A percentile compares a stretch with the other conserved stretches of the same genome.
Evolutionary conservation across 2,888 invertebrate genomes (phyloP).

Genomic region (Euphydryas editha): DNA sequence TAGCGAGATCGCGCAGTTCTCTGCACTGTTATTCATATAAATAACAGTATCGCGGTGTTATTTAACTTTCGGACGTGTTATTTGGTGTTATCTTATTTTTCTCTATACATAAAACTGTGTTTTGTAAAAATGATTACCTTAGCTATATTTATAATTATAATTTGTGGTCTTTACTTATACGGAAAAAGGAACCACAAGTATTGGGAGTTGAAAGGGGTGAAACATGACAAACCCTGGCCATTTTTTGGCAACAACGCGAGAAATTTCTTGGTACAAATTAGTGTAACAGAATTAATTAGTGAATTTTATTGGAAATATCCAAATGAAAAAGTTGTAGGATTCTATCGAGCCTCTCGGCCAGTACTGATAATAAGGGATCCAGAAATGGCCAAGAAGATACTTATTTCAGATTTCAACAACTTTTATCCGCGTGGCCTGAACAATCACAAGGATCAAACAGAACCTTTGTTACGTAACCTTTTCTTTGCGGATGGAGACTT

Average conservation of each 20-base stretch:
- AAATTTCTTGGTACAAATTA: constrained; percentile 49
- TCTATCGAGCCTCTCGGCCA: constrained; percentile 54
- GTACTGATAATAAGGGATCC: constrained; percentile 64
- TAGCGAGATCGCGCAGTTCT: too few relatives aligned
- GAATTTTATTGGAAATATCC: constrained; percentile 39
- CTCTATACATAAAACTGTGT: not conserved
- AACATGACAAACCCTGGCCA: constrained; percentile 57
- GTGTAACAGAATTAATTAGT: constrained; percentile 57
- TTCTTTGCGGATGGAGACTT: constrained; percentile 64
- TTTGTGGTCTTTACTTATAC: not conserved
- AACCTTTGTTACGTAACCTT: constrained; percentile 60
- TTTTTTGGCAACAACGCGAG: constrained; percentile 57
- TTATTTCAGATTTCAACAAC: constrained; percentile 57
- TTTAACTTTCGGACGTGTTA: too few relatives aligned
- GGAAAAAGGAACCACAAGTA: constrained; percentile 50
- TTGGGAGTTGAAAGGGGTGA: constrained; percentile 57
- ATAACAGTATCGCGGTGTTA: too few relatives aligned
- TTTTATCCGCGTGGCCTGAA: constrained; percentile 60
- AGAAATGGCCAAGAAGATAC: constrained; percentile 55
- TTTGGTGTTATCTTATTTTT: too few relatives aligned
- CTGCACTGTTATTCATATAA: too few relatives aligned
- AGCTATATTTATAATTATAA: not conserved
- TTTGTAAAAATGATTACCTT: not conserved
- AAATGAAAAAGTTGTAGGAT: constrained; percentile 53
- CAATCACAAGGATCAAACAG: constrained; percentile 49